A percentile compares a stretch with the other conserved stretches of the same genome.
phyloP scores from a whole-genome alignment of 2,888 invertebrate genomes.

The Hirtodrosophila cameraria region DNA sequence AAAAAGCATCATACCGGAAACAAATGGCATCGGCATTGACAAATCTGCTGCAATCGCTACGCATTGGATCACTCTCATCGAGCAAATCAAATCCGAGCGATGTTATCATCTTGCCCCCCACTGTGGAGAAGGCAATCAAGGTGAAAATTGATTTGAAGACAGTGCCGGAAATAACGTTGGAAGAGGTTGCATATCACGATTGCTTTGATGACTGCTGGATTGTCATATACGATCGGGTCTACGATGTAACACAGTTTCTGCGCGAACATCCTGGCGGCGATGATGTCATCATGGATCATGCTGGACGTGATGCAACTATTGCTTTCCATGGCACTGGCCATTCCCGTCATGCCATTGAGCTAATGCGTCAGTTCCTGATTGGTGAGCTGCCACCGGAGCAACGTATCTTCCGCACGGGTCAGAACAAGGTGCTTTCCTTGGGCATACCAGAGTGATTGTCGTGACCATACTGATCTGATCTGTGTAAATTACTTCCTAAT shows the following conservation, averaged over 20 bases:
- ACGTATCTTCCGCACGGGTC: constrained; percentile 87
- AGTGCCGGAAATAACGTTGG: constrained; percentile 86
- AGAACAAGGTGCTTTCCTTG: constrained; percentile 70
- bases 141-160: constrained; percentile 28
- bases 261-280: constrained; percentile 93
- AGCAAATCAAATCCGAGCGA: constrained; percentile 36
- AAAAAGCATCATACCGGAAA: constrained; percentile 18
- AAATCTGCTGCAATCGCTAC: constrained; percentile 73
- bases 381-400: constrained; percentile 91
- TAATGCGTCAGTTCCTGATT: constrained; percentile 89
- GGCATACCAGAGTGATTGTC: constrained; percentile 80
- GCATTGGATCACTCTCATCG: constrained; percentile 56
- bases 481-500: constrained; percentile 87
- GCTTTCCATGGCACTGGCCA: constrained; percentile 93
- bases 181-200: constrained; percentile 91
- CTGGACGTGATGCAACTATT: constrained; percentile 92
- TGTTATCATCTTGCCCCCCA: constrained; percentile 44
- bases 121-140: constrained; percentile 33
- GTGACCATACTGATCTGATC: no score
- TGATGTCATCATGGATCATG: constrained; percentile 92
- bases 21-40: constrained; percentile 75
- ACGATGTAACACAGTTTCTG: constrained; percentile 91
- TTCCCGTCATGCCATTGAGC: constrained; percentile 87
- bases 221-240: constrained; percentile 93
- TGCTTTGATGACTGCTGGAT: constrained; percentile 91